phyloP scores from a whole-genome alignment of 2,797 vertebrate species.

The Tenualosa ilisha region DNA sequence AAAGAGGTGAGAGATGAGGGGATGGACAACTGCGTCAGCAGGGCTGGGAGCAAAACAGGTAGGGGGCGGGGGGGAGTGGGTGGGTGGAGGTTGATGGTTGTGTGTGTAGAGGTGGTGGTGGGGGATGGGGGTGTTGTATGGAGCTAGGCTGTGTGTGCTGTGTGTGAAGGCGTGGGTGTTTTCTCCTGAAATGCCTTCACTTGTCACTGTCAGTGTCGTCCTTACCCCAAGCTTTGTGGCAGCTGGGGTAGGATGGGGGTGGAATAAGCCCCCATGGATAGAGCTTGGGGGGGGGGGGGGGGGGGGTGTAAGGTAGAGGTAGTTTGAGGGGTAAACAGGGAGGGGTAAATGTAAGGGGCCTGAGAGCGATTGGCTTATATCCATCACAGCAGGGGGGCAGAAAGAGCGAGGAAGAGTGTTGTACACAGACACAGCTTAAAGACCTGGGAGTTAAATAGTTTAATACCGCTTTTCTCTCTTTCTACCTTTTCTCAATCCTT shows the following conservation, averaged over 20 bases:
- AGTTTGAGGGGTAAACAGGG: background rate
- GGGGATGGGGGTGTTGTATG: background rate
- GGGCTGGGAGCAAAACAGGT: background rate
- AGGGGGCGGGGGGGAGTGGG: background rate
- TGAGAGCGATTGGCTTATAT: background rate
- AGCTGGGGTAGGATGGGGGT: no score
- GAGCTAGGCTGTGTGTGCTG: background rate
- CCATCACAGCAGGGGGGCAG: background rate
- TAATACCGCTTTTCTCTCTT: constrained; percentile 34
- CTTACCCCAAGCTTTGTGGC: background rate
- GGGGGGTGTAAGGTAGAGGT: background rate
- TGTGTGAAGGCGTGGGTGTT: background rate
- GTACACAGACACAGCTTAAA: constrained; percentile 33
- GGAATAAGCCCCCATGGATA: background rate
- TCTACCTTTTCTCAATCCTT: background rate
- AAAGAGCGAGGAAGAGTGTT: background rate
- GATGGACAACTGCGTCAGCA: background rate
- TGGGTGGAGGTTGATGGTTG: no score
- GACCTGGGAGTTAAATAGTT: constrained; percentile 59
- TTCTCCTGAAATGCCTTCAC: background rate
- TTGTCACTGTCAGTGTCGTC: background rate
- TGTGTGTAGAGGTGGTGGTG: no score
- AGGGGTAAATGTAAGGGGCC: background rate
- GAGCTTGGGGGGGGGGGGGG: background rate
- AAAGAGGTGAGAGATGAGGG: background rate